A percentile compares a stretch with the other conserved stretches of the same genome.
Conservation (phyloP, 2,888 invertebrate species). For the Cartodere bifasciata region DNA sequence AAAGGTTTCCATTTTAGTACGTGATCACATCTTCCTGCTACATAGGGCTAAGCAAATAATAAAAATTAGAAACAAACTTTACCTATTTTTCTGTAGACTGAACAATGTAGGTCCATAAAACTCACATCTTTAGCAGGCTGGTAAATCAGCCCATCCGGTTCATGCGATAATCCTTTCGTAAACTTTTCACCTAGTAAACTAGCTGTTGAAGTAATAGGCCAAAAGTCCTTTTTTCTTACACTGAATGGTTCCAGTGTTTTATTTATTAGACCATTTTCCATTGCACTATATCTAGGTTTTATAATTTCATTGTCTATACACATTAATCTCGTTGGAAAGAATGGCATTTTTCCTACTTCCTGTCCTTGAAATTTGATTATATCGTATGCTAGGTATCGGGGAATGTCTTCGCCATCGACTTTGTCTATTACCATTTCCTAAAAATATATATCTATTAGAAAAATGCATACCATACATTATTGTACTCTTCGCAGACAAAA, state of each 20-base stretch:
- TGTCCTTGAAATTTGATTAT: conserved; percentile 71
- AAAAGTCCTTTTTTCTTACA: conserved; percentile 83
- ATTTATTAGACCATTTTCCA: conserved; percentile 59
- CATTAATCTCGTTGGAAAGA: conserved; percentile 59
- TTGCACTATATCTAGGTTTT: conserved; percentile 60
- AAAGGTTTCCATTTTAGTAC: conserved; percentile 98
- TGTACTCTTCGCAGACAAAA: too few relatives aligned
- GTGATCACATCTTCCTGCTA: conserved; percentile 64
- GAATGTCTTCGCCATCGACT: conserved; percentile 58
- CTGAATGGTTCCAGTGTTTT: conserved; percentile 79
- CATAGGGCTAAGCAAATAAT: conserved; percentile 52
- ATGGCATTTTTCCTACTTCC: conserved; percentile 64
- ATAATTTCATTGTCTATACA: conserved; percentile 67
- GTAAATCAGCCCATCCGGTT: conserved; percentile 96
- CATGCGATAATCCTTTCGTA: conserved; percentile 71
- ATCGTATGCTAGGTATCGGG: conserved; percentile 91
- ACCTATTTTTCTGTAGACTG: neutral
- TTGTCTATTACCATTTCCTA: conserved; percentile 96
- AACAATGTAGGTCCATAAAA: conserved; percentile 7
- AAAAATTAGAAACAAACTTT: conserved; percentile 3
- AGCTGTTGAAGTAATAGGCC: conserved; percentile 62
- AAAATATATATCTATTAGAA: conserved; percentile 21
- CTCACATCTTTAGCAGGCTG: conserved; percentile 77
- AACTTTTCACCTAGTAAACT: conserved; percentile 74
- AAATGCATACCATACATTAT: neutral